These are phyloP conservation scores for Nicator chloris DNA, from an alignment of 2,113 vertebrate genomes.

Conservation along the genomic window DNA sequence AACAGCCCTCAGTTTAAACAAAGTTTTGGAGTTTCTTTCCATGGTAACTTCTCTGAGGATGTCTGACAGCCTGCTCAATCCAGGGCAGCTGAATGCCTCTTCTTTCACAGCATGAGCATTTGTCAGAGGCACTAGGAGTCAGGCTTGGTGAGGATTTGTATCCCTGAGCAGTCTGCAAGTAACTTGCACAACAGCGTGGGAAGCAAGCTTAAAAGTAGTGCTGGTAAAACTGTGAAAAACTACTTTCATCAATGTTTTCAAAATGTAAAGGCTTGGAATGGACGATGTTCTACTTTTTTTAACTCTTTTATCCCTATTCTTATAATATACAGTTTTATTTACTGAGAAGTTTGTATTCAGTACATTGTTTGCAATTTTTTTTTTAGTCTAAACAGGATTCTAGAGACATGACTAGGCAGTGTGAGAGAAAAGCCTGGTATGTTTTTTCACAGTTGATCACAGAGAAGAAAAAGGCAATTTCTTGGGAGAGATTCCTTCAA, in stretches of 20 bases:
- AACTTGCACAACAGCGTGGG: constrained; percentile 43
- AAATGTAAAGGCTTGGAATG: constrained; percentile 8
- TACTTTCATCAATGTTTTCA: constrained; percentile 49
- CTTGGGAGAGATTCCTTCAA: neutral
- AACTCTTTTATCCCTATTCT: neutral
- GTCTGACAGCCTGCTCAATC: constrained; percentile 1
- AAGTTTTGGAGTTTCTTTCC: constrained; percentile 32
- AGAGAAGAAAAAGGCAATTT: neutral
- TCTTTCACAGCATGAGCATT: constrained; percentile 6
- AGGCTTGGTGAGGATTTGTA: neutral
- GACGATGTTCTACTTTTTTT: neutral
- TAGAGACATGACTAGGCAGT: neutral
- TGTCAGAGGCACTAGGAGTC: neutral
- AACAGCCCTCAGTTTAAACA: constrained; percentile 15
- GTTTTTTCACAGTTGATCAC: neutral
- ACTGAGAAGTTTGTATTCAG: neutral
- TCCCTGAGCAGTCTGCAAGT: neutral
- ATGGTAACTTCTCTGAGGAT: neutral
- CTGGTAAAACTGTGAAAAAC: constrained; percentile 49
- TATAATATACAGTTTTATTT: neutral
- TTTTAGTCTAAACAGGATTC: neutral
- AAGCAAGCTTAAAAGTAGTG: constrained; percentile 31
- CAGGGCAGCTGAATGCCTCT: neutral
- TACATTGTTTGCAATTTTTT: neutral
- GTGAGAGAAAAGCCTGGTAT: neutral